These are phyloP conservation scores for Heteromyza rotundicornis DNA, from an alignment of 2,888 invertebrate species.

Conservation along the genomic window DNA sequence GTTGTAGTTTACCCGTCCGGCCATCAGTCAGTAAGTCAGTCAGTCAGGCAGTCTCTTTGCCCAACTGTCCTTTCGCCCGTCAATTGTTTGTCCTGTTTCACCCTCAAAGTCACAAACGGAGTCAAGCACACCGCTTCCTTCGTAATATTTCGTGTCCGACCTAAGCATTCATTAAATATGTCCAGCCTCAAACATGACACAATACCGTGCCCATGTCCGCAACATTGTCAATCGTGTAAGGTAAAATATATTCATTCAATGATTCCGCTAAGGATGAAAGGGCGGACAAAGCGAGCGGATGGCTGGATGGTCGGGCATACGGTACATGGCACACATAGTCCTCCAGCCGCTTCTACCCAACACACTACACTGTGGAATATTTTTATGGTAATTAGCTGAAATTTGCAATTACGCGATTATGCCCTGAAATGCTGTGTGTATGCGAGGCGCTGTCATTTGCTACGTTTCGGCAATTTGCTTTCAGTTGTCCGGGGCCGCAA, in stretches of 20 bases:
- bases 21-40: background rate
- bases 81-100: too few relatives aligned
- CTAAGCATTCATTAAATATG: slow-evolving; percentile 1
- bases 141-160: background rate
- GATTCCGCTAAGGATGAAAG: background rate
- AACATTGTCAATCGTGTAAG: slow-evolving; percentile 2
- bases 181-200: slow-evolving; percentile 1
- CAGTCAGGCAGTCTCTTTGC: too few relatives aligned
- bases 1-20: too few relatives aligned
- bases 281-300: too few relatives aligned
- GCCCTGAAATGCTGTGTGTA: slow-evolving; percentile 11
- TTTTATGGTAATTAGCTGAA: slow-evolving; percentile 31
- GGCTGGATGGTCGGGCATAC: background rate
- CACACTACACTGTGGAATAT: slow-evolving; percentile 12
- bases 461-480: background rate
- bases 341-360: too few relatives aligned
- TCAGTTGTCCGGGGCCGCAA: background rate
- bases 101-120: too few relatives aligned
- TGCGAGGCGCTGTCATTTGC: slow-evolving; percentile 9
- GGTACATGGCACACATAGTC: background rate
- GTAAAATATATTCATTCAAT: slow-evolving; percentile 1
- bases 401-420: slow-evolving; percentile 27
- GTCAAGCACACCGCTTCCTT: background rate
- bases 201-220: slow-evolving; percentile 21
- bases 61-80: too few relatives aligned